Base-by-base conservation (phyloP, 2,113 vertebrate genomes). In the Bufo bufo region DNA sequence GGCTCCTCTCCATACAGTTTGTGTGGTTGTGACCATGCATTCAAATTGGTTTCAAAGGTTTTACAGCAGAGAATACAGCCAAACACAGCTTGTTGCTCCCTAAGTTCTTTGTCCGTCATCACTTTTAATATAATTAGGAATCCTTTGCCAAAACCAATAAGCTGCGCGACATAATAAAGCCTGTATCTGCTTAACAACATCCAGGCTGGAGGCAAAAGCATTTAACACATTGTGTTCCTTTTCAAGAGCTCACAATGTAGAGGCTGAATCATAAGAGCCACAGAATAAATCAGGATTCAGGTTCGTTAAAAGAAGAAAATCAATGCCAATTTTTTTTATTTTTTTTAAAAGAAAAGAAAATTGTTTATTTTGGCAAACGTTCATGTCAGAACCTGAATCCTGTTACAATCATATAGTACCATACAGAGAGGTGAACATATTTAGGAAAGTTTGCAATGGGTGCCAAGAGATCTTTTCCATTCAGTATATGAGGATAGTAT, bases 111-210 rank as follows among this genome's bases (percentile, higher is more conserved):
- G 71, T 85, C 71, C 71, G 71, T 77, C 52, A 75, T 85, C 84
- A 85, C 71, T 61, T 85, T 85, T 85, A 85, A 85, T 75, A 85
- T 85, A 77, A 77, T 77, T 85, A 85, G 54, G 52, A 59, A 77
- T 43, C 54, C 54, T 75, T 33, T 85, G 71, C 84, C 71, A 77
- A 85, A 61, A 77, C 54, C 52, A 85, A 85, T 85, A 85, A 85
- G 71, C 84, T 77, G 71, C 19, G 33, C 54, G 69, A 77, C 84
- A 83, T 83, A 83, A 66, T 83, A 66, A 52, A 66, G 58, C 61
- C 63, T 49, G 61, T 47, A 65, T 83, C 81, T 83, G 81, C 81
- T 83, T 83, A 83, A 66, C 63, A n/a, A 83, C 81, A 69, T 83
- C 58, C 81, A 83, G 81, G 81, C 63, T 50, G 61, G 61, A 52